Evolutionary conservation across 2,797 vertebrate species (phyloP).

Genomic region (Graptemys geographica): DNA sequence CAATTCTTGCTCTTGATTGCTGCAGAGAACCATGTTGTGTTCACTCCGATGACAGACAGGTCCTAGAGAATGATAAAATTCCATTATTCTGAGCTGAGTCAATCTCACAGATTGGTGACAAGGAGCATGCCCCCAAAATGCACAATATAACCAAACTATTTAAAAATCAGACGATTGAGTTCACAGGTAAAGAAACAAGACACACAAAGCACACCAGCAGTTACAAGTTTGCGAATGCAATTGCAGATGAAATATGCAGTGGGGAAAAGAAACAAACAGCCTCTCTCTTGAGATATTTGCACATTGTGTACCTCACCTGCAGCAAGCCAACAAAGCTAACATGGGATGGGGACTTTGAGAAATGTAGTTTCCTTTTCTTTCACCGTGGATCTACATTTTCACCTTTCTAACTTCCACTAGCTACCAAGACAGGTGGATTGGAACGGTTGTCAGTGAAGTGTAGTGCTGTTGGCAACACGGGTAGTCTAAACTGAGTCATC

Average conservation of each 20-base stretch:
- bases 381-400: constrained; percentile 34
- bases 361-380: constrained; percentile 56
- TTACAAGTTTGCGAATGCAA: not conserved
- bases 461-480: not conserved
- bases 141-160: not conserved
- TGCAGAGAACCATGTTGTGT: not conserved
- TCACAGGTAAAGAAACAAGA: not conserved
- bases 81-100: too few species aligned
- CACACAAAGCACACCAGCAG: not conserved
- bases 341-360: constrained; percentile 47
- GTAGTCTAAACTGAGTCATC: not conserved
- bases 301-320: constrained; percentile 18
- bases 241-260: constrained; percentile 27
- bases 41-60: too few species aligned
- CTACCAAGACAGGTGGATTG: constrained; percentile 5
- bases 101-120: not conserved
- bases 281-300: constrained; percentile 42
- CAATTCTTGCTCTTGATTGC: not conserved
- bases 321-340: constrained; percentile 28
- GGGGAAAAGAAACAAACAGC: constrained; percentile 44
- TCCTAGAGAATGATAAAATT: not conserved
- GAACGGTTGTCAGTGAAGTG: constrained; percentile 7
- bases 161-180: not conserved
- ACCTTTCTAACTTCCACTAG: not conserved
- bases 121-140: not conserved